Conservation (phyloP, 1,140 invertebrate genomes). For the Cyclina sinensis region DNA sequence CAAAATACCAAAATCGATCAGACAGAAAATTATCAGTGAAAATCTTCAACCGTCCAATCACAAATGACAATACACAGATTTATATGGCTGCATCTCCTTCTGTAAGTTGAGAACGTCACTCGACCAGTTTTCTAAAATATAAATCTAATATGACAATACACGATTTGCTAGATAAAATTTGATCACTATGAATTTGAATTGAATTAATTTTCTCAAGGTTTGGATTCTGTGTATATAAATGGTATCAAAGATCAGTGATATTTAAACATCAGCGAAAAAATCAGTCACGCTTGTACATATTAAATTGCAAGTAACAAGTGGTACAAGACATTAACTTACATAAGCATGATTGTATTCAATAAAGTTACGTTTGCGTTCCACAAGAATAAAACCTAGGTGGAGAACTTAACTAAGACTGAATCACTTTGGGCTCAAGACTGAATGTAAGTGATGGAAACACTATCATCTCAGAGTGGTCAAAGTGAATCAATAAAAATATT, state of each 20-base stretch:
- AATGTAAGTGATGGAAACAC: no score
- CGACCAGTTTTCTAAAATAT: conserved; percentile 52
- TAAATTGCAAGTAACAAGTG: background rate
- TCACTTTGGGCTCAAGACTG: no score
- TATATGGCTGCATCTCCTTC: conserved; percentile 49
- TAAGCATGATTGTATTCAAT: no score
- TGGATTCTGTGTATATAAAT: conserved; percentile 21
- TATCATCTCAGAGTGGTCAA: no score
- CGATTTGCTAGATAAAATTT: conserved; percentile 71
- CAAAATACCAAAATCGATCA: conserved; percentile 65
- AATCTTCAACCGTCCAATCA: conserved; percentile 39
- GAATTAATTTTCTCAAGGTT: conserved; percentile 64
- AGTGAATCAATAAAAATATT: no score
- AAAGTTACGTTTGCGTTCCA: no score
- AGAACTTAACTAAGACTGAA: no score
- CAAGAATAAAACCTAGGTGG: no score
- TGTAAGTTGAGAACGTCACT: conserved; percentile 51
- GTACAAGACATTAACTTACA: background rate
- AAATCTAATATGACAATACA: conserved; percentile 69
- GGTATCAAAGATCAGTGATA: background rate
- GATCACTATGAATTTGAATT: conserved; percentile 65
- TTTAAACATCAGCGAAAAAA: conserved; percentile 13
- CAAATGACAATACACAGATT: conserved; percentile 40
- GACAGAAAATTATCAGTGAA: conserved; percentile 60
- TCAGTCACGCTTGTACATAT: conserved; percentile 23